Evolutionary conservation across 2,888 invertebrate species (phyloP).

Genomic region (Andrena fulva): DNA sequence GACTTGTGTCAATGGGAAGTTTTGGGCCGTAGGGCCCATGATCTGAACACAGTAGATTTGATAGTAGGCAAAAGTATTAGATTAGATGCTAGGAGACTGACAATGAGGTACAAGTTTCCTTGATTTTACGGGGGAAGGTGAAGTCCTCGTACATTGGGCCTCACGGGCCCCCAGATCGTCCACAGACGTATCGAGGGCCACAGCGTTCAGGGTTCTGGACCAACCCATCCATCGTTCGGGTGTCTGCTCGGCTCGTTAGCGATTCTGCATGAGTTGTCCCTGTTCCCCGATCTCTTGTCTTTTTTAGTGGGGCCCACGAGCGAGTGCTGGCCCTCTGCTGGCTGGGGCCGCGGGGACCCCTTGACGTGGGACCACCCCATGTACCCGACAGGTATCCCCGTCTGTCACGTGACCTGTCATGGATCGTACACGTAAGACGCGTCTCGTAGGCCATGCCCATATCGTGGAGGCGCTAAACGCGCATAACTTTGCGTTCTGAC

Average conservation of each 20-base stretch:
- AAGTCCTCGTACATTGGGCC: neutral
- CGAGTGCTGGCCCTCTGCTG: constrained; percentile 32
- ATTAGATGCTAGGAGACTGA: no score
- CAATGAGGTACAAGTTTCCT: neutral
- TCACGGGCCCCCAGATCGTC: neutral
- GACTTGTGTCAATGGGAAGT: no score
- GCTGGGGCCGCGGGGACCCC: constrained; percentile 49
- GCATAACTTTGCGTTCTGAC: constrained; percentile 68
- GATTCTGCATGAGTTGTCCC: constrained; percentile 81
- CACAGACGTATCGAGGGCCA: constrained; percentile 53
- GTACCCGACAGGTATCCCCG: constrained; percentile 81
- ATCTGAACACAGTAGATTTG: no score
- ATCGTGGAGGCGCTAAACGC: constrained; percentile 72
- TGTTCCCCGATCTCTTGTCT: constrained; percentile 73
- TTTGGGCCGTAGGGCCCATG: no score
- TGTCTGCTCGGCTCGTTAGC: constrained; percentile 81
- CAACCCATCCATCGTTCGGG: constrained; percentile 81
- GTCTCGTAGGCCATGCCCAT: constrained; percentile 53
- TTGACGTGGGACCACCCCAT: constrained; percentile 82
- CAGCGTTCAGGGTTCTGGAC: constrained; percentile 46
- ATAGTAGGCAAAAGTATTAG: no score
- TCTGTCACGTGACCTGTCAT: constrained; percentile 81
- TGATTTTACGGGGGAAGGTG: neutral
- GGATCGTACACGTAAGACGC: constrained; percentile 58
- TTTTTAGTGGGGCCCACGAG: constrained; percentile 71